Evolutionary conservation across 2,888 invertebrate species (phyloP).

Genomic region (Dolichomitus sp.): DNA sequence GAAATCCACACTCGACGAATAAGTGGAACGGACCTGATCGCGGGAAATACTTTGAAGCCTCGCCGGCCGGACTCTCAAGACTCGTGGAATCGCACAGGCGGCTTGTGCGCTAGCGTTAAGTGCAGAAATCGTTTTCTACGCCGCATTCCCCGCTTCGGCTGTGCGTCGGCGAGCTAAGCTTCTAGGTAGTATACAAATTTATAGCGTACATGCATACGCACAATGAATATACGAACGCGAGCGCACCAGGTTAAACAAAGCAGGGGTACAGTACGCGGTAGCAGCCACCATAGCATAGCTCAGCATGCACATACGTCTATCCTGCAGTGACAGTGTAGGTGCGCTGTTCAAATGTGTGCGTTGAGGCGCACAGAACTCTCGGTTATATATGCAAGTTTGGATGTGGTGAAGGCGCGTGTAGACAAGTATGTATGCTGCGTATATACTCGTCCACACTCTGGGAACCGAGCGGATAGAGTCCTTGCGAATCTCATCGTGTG

Average conservation of each 20-base stretch:
- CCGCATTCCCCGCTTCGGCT: constrained; percentile 73
- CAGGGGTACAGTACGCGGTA: constrained; percentile 9
- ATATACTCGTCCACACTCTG: constrained; percentile 46
- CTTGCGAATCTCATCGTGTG: constrained; percentile 72
- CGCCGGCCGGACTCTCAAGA: not conserved
- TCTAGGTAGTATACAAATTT: constrained; percentile 76
- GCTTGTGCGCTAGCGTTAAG: constrained; percentile 71
- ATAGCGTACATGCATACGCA: constrained; percentile 75
- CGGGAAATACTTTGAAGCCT: constrained; percentile 38
- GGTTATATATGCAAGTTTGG: constrained; percentile 8
- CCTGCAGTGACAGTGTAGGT: not conserved
- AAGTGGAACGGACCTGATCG: constrained; percentile 42
- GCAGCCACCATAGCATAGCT: not conserved
- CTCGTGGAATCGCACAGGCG: constrained; percentile 39
- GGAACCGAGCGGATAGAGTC: constrained; percentile 72
- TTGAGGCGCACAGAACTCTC: constrained; percentile 9
- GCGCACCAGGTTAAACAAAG: constrained; percentile 74
- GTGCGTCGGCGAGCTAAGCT: constrained; percentile 60
- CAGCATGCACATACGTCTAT: not conserved
- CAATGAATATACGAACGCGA: constrained; percentile 75
- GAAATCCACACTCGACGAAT: constrained; percentile 22
- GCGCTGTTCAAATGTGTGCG: constrained; percentile 6
- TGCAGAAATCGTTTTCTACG: constrained; percentile 77
- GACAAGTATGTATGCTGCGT: constrained; percentile 5
- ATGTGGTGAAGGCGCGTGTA: constrained; percentile 18